Evolutionary conservation across 2,797 vertebrate species (phyloP).

Genomic region (Sebastes kiyomatsui): DNA sequence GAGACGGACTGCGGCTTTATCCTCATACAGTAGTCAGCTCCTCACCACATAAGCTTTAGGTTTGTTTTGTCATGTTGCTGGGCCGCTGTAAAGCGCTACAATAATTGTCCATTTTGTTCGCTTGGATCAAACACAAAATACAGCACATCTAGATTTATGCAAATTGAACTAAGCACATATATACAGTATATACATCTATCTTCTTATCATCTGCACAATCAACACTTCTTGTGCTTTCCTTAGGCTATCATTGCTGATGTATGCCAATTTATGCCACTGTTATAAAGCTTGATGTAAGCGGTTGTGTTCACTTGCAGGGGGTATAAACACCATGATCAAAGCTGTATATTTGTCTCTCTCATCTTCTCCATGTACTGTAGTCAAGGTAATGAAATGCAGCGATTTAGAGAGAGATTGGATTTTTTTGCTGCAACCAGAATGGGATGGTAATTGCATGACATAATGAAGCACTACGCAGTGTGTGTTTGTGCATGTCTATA

Average conservation of each 20-base stretch:
- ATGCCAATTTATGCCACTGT: not conserved
- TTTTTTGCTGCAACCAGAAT: constrained; percentile 22
- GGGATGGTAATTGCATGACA: constrained; percentile 31
- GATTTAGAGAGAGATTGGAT: constrained; percentile 38
- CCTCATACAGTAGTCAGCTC: constrained; percentile 16
- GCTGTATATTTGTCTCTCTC: constrained; percentile 11
- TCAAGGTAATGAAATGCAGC: constrained; percentile 49
- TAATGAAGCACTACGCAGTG: constrained; percentile 11
- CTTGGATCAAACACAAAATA: not conserved
- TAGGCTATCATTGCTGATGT: not conserved
- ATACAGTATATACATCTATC: not conserved
- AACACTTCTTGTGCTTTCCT: not conserved
- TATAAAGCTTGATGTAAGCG: not conserved
- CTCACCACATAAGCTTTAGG: constrained; percentile 31
- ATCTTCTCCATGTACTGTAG: constrained; percentile 18
- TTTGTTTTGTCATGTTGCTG: constrained; percentile 16
- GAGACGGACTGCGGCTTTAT: constrained; percentile 53
- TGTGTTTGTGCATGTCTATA: not conserved
- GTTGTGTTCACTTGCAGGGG: constrained; percentile 12
- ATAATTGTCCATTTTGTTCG: constrained; percentile 2
- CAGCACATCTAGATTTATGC: constrained; percentile 1
- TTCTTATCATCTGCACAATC: not conserved
- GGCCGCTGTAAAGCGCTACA: not conserved
- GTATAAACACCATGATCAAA: constrained; percentile 37
- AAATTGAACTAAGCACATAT: not conserved